Conservation (phyloP, 2,113 vertebrate species). For the Lota lota region DNA sequence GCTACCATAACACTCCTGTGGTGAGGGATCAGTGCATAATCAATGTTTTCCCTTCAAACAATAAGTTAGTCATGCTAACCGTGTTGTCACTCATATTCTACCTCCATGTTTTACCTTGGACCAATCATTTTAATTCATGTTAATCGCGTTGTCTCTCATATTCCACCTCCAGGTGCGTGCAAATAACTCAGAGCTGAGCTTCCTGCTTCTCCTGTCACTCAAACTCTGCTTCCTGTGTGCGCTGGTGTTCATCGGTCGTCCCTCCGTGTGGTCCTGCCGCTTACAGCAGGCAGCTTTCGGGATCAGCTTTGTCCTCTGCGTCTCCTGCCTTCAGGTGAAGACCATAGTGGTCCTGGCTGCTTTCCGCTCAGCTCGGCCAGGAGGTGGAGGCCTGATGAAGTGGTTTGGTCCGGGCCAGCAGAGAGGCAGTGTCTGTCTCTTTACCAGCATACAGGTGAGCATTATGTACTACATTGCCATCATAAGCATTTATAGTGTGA, state of each 20-base stretch:
- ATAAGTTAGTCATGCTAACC: no score
- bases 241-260: conserved; percentile 54
- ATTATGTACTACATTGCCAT: neutral
- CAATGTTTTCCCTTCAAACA: neutral
- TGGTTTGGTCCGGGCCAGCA: conserved; percentile 56
- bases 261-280: conserved; percentile 47
- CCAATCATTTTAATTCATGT: no score
- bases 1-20: conserved; percentile 54
- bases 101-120: neutral
- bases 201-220: conserved; percentile 55
- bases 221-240: conserved; percentile 61
- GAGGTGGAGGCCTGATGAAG: conserved; percentile 41
- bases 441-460: neutral
- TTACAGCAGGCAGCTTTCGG: conserved; percentile 51
- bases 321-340: conserved; percentile 57
- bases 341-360: conserved; percentile 60
- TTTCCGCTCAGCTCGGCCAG: conserved; percentile 55
- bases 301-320: conserved; percentile 29
- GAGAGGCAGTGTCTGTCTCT: conserved; percentile 33
- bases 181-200: conserved; percentile 65
- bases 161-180: conserved; percentile 67
- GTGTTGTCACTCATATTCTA: neutral
- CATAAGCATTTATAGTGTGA: neutral
- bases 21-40: conserved; percentile 41
- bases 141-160: neutral